Evolutionary conservation across 1,140 invertebrate species (phyloP).

Genomic region (Brachionus rotundiformis): DNA sequence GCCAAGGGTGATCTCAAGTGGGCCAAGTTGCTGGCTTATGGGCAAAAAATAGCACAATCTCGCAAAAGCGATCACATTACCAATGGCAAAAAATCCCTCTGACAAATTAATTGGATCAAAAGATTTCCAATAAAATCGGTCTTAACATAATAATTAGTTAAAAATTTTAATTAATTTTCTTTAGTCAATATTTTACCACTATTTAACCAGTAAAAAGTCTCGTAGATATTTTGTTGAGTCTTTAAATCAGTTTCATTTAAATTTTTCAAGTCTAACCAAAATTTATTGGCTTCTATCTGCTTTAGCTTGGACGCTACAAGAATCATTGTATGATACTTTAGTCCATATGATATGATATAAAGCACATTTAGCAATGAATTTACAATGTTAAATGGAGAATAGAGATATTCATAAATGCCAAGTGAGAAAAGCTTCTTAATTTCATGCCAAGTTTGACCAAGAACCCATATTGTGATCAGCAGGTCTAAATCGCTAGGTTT

Average conservation of each 20-base stretch:
- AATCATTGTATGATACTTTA: constrained; percentile 53
- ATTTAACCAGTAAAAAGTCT: constrained; percentile 46
- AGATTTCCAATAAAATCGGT: constrained; percentile 58
- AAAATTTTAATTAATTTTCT: background rate
- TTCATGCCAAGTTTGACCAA: constrained; percentile 61
- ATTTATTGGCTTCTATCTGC: background rate
- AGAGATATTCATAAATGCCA: constrained; percentile 59
- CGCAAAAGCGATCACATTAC: constrained; percentile 62
- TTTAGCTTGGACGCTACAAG: constrained; percentile 9
- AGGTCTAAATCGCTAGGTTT: constrained; percentile 48
- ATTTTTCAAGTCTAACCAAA: constrained; percentile 8
- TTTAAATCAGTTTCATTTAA: background rate
- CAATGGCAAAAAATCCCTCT: constrained; percentile 58
- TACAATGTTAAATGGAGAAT: constrained; percentile 61
- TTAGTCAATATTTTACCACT: constrained; percentile 11
- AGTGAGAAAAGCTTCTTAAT: constrained; percentile 59
- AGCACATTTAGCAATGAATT: constrained; percentile 59
- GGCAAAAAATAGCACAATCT: constrained; percentile 64
- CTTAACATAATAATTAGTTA: constrained; percentile 53
- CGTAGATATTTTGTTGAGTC: constrained; percentile 7
- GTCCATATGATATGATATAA: constrained; percentile 60
- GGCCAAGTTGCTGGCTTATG: constrained; percentile 64
- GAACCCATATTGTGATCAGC: constrained; percentile 25
- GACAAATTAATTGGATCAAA: constrained; percentile 58
- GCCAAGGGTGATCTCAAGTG: constrained; percentile 64